These are phyloP conservation scores for Lacerta agilis DNA, from an alignment of 2,797 vertebrate species.

Conservation along the genomic window DNA sequence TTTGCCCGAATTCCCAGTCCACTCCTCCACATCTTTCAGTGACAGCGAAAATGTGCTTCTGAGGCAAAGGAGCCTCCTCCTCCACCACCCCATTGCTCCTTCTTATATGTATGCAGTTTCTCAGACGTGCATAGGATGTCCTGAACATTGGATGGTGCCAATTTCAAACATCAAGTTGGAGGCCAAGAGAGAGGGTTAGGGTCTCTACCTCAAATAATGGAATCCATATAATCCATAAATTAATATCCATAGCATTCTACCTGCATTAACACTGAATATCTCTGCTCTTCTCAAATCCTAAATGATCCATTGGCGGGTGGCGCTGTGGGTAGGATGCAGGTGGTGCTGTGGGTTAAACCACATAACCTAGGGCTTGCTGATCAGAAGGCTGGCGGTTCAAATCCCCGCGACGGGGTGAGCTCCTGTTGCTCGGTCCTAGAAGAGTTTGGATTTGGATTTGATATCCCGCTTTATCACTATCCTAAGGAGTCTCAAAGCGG, in stretches of 20 bases:
- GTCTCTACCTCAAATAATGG: neutral
- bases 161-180: neutral
- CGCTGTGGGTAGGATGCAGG: too few relatives aligned
- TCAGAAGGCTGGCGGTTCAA: too few relatives aligned
- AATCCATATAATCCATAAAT: neutral
- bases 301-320: constrained; percentile 27
- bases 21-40: constrained; percentile 25
- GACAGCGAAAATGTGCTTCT: neutral
- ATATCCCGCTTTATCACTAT: too few relatives aligned
- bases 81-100: neutral
- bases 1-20: neutral
- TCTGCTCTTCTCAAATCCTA: constrained; percentile 61
- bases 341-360: too few relatives aligned
- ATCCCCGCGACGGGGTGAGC: too few relatives aligned
- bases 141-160: neutral
- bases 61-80: neutral
- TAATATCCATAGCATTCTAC: neutral
- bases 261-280: constrained; percentile 17
- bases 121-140: neutral
- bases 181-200: too few relatives aligned
- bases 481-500: too few relatives aligned
- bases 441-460: too few relatives aligned
- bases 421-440: too few relatives aligned
- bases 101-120: constrained; percentile 21
- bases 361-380: too few relatives aligned